Conservation (phyloP, 2,888 invertebrate genomes). For the Clistopyga incitator region DNA sequence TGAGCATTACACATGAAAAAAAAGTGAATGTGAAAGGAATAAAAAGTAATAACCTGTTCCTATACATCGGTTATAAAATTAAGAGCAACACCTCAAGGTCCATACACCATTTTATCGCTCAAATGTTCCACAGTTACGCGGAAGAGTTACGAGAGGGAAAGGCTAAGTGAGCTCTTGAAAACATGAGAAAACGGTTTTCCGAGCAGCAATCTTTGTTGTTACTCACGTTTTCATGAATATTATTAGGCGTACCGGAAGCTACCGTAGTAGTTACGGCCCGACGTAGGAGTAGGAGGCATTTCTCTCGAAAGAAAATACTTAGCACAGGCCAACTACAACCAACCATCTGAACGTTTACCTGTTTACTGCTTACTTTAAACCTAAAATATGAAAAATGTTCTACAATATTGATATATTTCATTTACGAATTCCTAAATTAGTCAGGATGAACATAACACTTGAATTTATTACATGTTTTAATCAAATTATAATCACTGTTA, state of each 20-base stretch:
- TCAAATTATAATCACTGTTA: too few species aligned
- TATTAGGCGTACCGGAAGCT: conserved; percentile 20
- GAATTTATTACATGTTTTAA: too few species aligned
- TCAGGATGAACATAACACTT: too few species aligned
- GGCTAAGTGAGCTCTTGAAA: conserved; percentile 34
- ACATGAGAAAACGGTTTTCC: conserved; percentile 35
- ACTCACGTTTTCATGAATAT: conserved; percentile 22
- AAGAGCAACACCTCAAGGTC: conserved; percentile 53
- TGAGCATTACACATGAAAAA: conserved; percentile 38
- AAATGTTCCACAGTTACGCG: conserved; percentile 26
- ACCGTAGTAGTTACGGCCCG: background rate
- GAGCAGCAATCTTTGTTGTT: conserved; percentile 21
- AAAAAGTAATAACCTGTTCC: conserved; percentile 56
- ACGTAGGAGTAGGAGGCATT: background rate
- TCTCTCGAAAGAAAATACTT: background rate
- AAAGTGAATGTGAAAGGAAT: conserved; percentile 27
- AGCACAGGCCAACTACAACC: background rate
- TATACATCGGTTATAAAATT: conserved; percentile 62
- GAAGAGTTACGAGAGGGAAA: conserved; percentile 52
- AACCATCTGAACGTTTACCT: background rate
- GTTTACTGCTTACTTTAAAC: background rate
- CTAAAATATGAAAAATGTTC: background rate
- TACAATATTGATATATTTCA: too few species aligned
- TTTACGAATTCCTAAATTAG: too few species aligned
- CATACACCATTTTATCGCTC: conserved; percentile 32